Evolutionary conservation across 2,797 vertebrate species (phyloP).

Genomic region (Enteromius argenteus): DNA sequence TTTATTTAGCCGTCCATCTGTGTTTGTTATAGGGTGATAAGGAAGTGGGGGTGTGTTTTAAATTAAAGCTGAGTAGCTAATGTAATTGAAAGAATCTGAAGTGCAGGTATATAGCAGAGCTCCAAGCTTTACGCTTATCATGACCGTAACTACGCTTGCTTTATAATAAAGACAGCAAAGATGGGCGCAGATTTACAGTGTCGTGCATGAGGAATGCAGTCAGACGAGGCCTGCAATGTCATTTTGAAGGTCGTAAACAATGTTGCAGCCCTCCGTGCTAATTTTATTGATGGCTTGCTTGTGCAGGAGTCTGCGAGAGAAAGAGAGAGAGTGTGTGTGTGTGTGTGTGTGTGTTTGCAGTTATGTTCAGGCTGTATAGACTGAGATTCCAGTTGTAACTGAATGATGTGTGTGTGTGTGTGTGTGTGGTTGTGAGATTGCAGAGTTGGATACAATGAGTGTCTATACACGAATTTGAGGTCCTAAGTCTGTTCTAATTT

Average conservation of each 20-base stretch:
- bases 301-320: conserved; percentile 2
- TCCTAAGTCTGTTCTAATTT: not conserved
- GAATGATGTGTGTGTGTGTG: conserved; percentile 30
- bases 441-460: not conserved
- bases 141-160: conserved; percentile 67
- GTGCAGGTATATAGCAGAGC: conserved; percentile 69
- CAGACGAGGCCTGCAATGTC: conserved; percentile 64
- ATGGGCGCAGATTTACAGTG: conserved; percentile 60
- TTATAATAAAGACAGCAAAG: conserved; percentile 67
- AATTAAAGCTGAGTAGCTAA: conserved; percentile 71
- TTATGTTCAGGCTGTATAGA: conserved; percentile 15
- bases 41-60: conserved; percentile 57
- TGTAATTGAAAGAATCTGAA: conserved; percentile 73
- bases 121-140: conserved; percentile 71
- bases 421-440: not conserved
- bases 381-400: conserved; percentile 28
- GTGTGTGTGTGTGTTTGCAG: not conserved
- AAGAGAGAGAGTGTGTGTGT: not conserved
- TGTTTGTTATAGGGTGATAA: conserved; percentile 55
- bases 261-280: conserved; percentile 57
- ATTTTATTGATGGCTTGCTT: conserved; percentile 66
- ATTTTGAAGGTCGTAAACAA: conserved; percentile 73
- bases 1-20: conserved; percentile 56
- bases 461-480: not conserved
- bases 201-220: conserved; percentile 53